Evolutionary conservation across 2,113 vertebrate genomes (phyloP).

Genomic region (Oplegnathus fasciatus): DNA sequence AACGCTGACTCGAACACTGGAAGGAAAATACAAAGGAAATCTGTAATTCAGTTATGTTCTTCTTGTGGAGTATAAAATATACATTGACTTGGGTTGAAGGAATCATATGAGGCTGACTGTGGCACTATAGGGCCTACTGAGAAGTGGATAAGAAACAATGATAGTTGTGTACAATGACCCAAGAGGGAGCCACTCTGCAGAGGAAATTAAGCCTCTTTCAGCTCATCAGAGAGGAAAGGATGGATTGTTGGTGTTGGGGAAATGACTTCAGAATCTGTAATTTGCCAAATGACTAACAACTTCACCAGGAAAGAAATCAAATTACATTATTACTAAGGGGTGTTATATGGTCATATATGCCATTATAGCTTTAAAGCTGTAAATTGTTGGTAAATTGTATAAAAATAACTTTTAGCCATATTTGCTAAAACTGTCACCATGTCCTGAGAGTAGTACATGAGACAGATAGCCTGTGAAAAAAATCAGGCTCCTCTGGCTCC

Average conservation of each 20-base stretch:
- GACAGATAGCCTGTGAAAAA: no score
- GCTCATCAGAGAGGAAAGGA: constrained; percentile 29
- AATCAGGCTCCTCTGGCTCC: no score
- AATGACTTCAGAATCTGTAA: constrained; percentile 34
- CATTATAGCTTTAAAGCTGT: no score
- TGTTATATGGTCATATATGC: neutral
- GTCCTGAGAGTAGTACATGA: no score
- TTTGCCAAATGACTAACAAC: constrained; percentile 39
- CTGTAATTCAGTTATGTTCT: constrained; percentile 39
- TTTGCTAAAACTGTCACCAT: no score
- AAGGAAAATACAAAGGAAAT: constrained; percentile 28
- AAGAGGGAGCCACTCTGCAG: constrained; percentile 42
- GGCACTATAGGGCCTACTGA: constrained; percentile 46
- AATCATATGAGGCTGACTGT: constrained; percentile 15
- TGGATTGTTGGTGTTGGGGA: constrained; percentile 17
- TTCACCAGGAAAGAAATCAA: constrained; percentile 2
- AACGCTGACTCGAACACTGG: constrained; percentile 44
- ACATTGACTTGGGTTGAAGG: constrained; percentile 30
- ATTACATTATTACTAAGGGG: neutral
- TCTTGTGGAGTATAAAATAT: constrained; percentile 44
- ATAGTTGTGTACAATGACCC: constrained; percentile 43
- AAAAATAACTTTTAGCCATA: no score
- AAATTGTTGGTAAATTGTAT: no score
- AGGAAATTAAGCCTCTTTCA: constrained; percentile 32
- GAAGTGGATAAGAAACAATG: constrained; percentile 47